A percentile compares a stretch with the other conserved stretches of the same genome.
phyloP scores from a whole-genome alignment of 2,888 invertebrate species.

The Cosmia pyralina region DNA sequence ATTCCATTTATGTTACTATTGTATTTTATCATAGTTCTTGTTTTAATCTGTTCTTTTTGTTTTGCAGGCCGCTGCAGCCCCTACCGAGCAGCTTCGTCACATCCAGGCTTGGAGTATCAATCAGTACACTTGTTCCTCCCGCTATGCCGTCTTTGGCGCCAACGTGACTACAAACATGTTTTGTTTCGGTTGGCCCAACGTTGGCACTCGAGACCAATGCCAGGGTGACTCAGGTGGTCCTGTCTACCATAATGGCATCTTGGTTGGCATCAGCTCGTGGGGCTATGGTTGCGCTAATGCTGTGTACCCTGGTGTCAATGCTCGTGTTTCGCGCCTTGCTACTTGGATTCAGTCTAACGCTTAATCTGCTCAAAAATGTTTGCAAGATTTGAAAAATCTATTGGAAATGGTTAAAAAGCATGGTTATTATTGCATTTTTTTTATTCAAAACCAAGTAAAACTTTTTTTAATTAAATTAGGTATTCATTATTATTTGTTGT shows the following conservation, averaged over 20 bases:
- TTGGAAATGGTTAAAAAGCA: background rate
- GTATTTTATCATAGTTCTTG: background rate
- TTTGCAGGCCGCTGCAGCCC: constrained; percentile 31
- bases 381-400: background rate
- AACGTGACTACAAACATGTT: constrained; percentile 75
- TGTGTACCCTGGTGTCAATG: constrained; percentile 70
- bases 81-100: constrained; percentile 69
- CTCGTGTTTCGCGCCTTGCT: constrained; percentile 71
- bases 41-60: background rate
- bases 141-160: constrained; percentile 45
- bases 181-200: constrained; percentile 75
- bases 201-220: constrained; percentile 76
- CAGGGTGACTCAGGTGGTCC: constrained; percentile 77
- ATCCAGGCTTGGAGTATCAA: constrained; percentile 73
- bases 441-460: background rate
- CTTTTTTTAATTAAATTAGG: background rate
- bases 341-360: constrained; percentile 71
- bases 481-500: background rate
- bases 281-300: constrained; percentile 66
- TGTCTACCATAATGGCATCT: constrained; percentile 70
- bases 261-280: constrained; percentile 72
- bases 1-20: background rate
- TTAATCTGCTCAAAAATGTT: constrained; percentile 35
- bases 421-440: background rate
- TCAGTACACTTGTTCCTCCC: constrained; percentile 64